Base-by-base conservation (phyloP, 1,140 invertebrate genomes). In the Oedothorax gibbosus region DNA sequence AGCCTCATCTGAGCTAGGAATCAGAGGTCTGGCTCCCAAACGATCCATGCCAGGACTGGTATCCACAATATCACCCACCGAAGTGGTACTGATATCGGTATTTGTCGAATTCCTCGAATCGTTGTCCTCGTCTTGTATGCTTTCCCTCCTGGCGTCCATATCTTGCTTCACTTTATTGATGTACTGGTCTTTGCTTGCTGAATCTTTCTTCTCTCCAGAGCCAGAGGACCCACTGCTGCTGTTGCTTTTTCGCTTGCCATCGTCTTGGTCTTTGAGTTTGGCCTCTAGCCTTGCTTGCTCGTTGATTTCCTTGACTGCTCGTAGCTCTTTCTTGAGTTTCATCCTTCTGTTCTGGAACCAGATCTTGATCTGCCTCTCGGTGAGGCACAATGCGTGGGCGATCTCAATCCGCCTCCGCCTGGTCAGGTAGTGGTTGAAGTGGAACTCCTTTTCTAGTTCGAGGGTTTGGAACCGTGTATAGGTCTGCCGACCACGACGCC, bases 341-440 rank as follows among this genome's bases (percentile, higher is more conserved):
- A 99, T 99, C 89, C 97, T 93, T 81, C 97, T 93, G 91, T 98
- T 98, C 91, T 98, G 97, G 91, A 98, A 98, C 97, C 97, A 98
- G 89, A 98, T 98, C 92, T 98, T 98, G 89, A 98, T 98, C 91
- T 99, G 97, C 87, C 97, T 92, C 91, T 99, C 97, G 83, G 97
- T 98, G 71, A 99, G 93, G 90, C 97, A 98, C 14, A 99, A 93
- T 54, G 97, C 96, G 91, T 98, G 97, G 11, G 97, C 97, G 87
- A 99, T 98, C 91, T 99, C 97, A 92, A 99, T 98, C 91, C 97
- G 93, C 89, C 97, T 93, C 90, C 97, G 93, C 89, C 97, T 93
- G 87, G 97, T 99, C 89, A 99, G 93, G 91, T 99, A 99, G 89
- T 98, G 96, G 91, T 98, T 99, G 91, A 98, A 99, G 90, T 99